Conservation (phyloP, 53 echinoderm and acorn worm species). For the Paracentrotus lividus region DNA sequence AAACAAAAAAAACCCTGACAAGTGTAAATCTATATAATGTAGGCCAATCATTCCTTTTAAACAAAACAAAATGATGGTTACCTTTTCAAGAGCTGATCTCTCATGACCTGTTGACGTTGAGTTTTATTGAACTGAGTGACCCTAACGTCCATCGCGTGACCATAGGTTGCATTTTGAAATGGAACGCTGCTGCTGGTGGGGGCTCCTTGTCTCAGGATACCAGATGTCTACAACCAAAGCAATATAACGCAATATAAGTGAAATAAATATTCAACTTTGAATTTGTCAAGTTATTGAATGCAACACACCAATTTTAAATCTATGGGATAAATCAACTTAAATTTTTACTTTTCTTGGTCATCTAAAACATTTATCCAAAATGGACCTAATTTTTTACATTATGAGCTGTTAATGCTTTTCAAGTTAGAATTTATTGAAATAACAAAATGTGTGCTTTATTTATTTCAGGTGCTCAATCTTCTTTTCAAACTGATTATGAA, state of each 20-base stretch:
- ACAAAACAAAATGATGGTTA: slow-evolving; percentile 31
- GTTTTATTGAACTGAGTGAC: slow-evolving; percentile 87
- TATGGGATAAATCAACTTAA: neutral
- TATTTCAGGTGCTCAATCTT: too few species aligned
- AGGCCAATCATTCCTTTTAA: neutral
- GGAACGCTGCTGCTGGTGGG: slow-evolving; percentile 59
- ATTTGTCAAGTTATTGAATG: too few species aligned
- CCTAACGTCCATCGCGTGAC: slow-evolving; percentile 71
- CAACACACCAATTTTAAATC: too few species aligned
- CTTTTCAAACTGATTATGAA: too few species aligned
- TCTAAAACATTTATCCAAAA: neutral
- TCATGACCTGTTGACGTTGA: slow-evolving; percentile 78
- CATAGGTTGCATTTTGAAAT: slow-evolving; percentile 33
- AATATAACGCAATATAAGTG: neutral
- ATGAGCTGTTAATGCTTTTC: too few species aligned
- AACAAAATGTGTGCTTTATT: too few species aligned
- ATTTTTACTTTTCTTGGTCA: neutral
- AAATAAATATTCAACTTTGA: neutral
- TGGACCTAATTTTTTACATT: too few species aligned
- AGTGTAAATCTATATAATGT: too few species aligned
- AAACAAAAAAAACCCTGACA: too few species aligned
- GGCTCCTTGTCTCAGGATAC: slow-evolving; percentile 85
- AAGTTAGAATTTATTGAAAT: too few species aligned
- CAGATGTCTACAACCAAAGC: slow-evolving; percentile 13
- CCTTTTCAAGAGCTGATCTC: slow-evolving; percentile 94